Evolutionary conservation across 2,888 invertebrate species (phyloP), one percentile per base, ranked within the genome.

Genomic region (Cabera pusaria): DNA sequence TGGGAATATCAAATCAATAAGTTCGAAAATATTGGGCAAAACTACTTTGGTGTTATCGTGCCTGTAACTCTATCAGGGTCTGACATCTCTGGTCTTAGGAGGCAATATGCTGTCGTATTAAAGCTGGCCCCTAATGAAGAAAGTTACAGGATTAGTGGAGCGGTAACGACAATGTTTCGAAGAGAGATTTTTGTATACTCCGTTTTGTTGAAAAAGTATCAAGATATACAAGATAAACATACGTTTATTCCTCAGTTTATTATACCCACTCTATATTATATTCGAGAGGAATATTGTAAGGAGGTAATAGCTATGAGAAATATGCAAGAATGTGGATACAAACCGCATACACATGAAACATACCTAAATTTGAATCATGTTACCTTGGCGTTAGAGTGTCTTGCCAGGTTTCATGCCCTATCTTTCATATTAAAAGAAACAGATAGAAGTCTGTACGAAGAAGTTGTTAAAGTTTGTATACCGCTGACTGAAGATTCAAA

Each of bases 51-150:
- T 16, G 56, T 79, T 24, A 57, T 87, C 10, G 52, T 86, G 19
- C 86, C 87, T 3, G 52, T 81, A 22, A 45, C 56, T 22, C 47
- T 87, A 46, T 50, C 44, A 10, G 80, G 74, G 7, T 38, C 14
- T 37, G 10, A 31, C 6, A 57, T 52, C 41, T 40, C 27, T 4
- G 17, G 9, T 25, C 16, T 7, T 19, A 6, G 4, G 39, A 49
- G 18, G n/a, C n/a, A n/a, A 46, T 62, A 18, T n/a, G 43, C 59
- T 17, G 32, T 84, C 12, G 72, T 84, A 28, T 55, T 87, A 35
- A 88, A 88, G 63, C 56, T 85, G 34, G 83, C 87, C 25, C 87
- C 88, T 3, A 75, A 64, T 1, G 79, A 86, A 45, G 81, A 83
- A 41, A 64, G 67, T 41, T 86, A 65, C 45, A 67, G 86, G 20